phyloP scores from a whole-genome alignment of 1,140 invertebrate genomes.

The Atta texana region DNA sequence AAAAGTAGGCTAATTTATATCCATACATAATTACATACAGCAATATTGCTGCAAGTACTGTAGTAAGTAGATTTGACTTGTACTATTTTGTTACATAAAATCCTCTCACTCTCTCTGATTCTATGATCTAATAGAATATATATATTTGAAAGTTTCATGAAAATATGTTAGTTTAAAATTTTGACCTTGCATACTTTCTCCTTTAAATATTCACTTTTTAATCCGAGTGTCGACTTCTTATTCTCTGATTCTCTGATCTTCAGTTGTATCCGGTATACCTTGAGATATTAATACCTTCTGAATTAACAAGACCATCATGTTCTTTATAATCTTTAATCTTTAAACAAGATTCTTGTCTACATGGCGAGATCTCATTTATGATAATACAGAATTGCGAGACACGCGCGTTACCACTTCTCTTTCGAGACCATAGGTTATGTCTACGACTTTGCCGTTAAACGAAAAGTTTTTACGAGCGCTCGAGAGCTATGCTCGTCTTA shows the following conservation, averaged over 20 bases:
- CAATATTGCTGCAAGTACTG: too few species aligned
- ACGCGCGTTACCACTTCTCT: constrained; percentile 21
- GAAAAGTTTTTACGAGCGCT: constrained; percentile 43
- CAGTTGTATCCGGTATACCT: neutral
- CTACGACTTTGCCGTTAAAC: constrained; percentile 46
- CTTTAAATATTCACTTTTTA: neutral
- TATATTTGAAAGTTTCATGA: too few species aligned
- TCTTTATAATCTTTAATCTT: constrained; percentile 45
- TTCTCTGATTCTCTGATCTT: neutral
- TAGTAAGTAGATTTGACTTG: too few species aligned
- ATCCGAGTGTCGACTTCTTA: neutral
- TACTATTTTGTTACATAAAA: too few species aligned
- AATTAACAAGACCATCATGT: constrained; percentile 8
- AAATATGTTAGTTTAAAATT: too few species aligned
- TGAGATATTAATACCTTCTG: neutral
- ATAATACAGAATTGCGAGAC: constrained; percentile 27
- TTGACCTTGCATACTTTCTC: too few species aligned
- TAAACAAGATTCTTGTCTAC: constrained; percentile 43
- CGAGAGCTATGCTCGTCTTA: constrained; percentile 19
- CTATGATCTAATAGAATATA: too few species aligned
- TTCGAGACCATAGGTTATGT: constrained; percentile 1
- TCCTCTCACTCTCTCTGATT: too few species aligned
- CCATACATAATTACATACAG: too few species aligned
- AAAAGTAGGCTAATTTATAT: too few species aligned
- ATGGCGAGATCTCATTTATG: constrained; percentile 49